Conservation (phyloP, 1,140 invertebrate species). For the Diabrotica undecimpunctata region DNA sequence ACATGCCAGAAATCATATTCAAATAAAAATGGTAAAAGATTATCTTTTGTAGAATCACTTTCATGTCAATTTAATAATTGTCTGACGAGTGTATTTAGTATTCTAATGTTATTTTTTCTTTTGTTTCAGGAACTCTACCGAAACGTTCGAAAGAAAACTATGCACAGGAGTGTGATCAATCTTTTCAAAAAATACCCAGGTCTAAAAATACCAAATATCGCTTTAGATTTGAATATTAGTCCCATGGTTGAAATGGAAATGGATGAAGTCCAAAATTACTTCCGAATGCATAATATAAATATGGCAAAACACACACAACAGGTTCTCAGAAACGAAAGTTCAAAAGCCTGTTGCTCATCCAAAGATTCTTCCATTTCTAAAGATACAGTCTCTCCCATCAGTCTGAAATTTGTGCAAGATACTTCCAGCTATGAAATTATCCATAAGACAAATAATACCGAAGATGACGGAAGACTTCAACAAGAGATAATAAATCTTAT, state of each 20-base stretch:
- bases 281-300: constrained; percentile 18
- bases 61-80: no score
- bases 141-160: constrained; percentile 1
- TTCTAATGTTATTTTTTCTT: background rate
- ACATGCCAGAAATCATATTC: no score
- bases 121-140: constrained; percentile 21
- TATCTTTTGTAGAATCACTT: no score
- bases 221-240: constrained; percentile 11
- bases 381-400: background rate
- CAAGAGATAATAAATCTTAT: background rate
- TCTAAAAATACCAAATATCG: constrained; percentile 16
- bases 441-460: background rate
- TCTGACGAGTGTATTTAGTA: background rate
- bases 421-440: background rate
- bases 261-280: constrained; percentile 22
- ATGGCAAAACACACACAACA: constrained; percentile 10
- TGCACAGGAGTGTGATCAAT: constrained; percentile 17
- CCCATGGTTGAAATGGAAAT: constrained; percentile 15
- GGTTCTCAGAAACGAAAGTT: background rate
- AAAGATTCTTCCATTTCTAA: background rate
- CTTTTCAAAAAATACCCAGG: constrained; percentile 18
- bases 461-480: background rate
- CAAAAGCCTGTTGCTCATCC: no score
- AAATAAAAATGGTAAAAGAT: no score
- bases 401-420: background rate